A percentile compares a stretch with the other conserved stretches of the same genome.
phyloP scores from a whole-genome alignment of 2,113 vertebrate genomes.

The Aphyosemion australe region DNA sequence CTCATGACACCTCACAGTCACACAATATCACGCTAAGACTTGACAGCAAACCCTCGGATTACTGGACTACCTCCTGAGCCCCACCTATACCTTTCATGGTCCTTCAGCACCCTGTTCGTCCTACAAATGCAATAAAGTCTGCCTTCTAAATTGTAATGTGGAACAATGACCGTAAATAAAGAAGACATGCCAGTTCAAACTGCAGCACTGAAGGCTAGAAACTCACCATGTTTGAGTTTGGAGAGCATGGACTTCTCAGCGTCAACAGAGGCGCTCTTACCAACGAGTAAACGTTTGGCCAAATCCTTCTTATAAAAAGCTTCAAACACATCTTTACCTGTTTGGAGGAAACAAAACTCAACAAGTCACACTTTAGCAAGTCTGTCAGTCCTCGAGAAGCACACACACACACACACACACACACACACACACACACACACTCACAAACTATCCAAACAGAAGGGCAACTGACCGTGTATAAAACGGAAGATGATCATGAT shows the following conservation, averaged over 20 bases:
- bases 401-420: too few relatives aligned
- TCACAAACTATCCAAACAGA: neutral
- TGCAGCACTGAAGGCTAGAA: neutral
- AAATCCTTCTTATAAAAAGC: constrained; percentile 99
- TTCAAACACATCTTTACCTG: constrained; percentile 99
- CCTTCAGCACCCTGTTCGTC: neutral
- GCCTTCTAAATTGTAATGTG: too few relatives aligned
- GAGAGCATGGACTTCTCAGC: constrained; percentile 99
- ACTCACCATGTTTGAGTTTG: constrained; percentile 95
- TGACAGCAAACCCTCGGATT: too few relatives aligned
- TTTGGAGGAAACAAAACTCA: neutral
- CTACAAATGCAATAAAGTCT: neutral
- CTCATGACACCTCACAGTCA: neutral
- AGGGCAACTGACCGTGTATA: constrained; percentile 87
- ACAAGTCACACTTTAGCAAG: neutral
- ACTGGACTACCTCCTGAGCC: too few relatives aligned
- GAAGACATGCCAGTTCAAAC: too few relatives aligned
- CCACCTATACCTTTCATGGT: neutral
- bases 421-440: neutral
- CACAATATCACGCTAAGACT: too few relatives aligned
- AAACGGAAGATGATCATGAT: constrained; percentile 99
- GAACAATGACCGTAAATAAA: too few relatives aligned
- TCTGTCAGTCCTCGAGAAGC: neutral
- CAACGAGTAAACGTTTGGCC: constrained; percentile 95
- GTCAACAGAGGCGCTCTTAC: constrained; percentile 98